Base-by-base conservation (phyloP, 2,797 vertebrate species). In the Sphenodon punctatus region DNA sequence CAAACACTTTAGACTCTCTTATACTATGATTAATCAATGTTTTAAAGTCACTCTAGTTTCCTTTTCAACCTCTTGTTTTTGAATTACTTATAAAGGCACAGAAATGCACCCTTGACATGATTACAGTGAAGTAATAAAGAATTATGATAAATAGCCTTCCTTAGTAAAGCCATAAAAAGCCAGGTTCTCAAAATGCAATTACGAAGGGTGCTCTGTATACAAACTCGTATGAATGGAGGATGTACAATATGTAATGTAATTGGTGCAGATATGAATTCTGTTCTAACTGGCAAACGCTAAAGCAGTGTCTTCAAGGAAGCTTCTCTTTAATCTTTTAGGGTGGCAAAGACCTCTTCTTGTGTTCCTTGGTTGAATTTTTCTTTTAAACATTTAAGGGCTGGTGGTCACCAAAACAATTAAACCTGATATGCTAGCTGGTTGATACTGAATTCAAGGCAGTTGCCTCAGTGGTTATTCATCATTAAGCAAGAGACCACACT, bases 111-210 rank as follows among this genome's bases (percentile, higher is more conserved):
- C 78, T 41, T 5, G 78, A 74, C 78, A 88, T 92, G 92, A 89
- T 78, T 89, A 88, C 88, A 76, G 45, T 22, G 67, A 74, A 74
- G 88, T 81, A 85, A 87, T 89, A 81, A 75, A 0, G 2, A n/a
- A 71, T 91, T 88, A 82, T 91, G 85, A 82, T 93, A 89, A 88
- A 90, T 74, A 49, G 77, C 78, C 67, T 83, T 87, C n/a, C 85
- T 73, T 83, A 73, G 66, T 76, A 90, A 83, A 66, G 74, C 85
- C 79, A 43, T 85, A 89, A 87, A 89, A 85, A 66, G 23, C 67
- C 79, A 88, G 74, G 78, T 92, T 85, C 79, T 88, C 59, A 39
- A 91, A 75, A 88, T 60, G 80, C 71, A 56, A 69, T 86, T 88
- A 71, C 49, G 34, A 16, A 71, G 70, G 48, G 89, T 84, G 69